Evolutionary conservation across 2,797 vertebrate species (phyloP), one percentile per base, ranked within the genome.

Genomic region (Urocyon cinereoargenteus): DNA sequence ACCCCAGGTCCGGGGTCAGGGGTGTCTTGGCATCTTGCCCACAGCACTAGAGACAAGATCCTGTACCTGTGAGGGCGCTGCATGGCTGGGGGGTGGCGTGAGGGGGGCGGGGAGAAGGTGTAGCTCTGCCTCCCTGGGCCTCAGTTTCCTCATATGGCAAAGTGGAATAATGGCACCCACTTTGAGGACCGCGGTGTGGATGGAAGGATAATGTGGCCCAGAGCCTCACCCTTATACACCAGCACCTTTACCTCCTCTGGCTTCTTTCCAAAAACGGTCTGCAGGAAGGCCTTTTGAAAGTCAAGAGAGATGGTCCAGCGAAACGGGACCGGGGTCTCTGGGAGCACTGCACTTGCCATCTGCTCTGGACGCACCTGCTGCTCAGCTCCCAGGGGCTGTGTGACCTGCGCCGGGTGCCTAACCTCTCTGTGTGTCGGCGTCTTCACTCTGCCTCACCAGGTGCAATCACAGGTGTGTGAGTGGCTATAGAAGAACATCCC

Each of bases 191-290:
- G 1, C 0, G 0, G 84, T 8, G 13, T 55, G 22, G 68, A 31
- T 28, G 22, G 12, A n/a, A 49, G 6, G 45, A 64, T n/a, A 55
- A 22, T 0, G 0, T 16, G 19, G 34, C 16, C 15, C 18, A 24
- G 53, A 24, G 53, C 28, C 68, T 40, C 18, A 18, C 34, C 2
- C n/a, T 2, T 5, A 16, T 19, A 22, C 18, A 0, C 24, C 3
- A 26, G 6, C 10, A n/a, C 15, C 16, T 13, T 12, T 55, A 70
- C 24, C 59, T 84, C 66, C 68, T 19, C 64, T 28, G 34, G 79
- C 40, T 51, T 84, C 79, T 55, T 64, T 75, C 57, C 36, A 22
- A 12, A 68, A 49, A 11, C 18, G 51, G 15, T 4, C 64, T 5
- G 1, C 15, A n/a, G 73, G 28, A 31, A 26, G 57, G 64, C 14